These are phyloP conservation scores for Meteorus sp. DNA, from an alignment of 1,140 invertebrate species.

Conservation along the genomic window DNA sequence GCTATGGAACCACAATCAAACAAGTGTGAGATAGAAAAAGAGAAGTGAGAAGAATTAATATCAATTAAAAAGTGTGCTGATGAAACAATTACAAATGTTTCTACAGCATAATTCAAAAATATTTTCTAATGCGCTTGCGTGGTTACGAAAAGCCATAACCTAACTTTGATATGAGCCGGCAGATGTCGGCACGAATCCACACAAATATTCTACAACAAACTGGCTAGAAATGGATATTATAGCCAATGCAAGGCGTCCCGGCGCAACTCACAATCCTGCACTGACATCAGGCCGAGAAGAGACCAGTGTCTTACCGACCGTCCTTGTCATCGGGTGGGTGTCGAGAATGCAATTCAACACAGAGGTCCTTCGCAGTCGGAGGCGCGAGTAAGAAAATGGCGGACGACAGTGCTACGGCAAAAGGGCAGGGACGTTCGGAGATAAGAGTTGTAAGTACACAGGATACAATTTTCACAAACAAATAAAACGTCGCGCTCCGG, in stretches of 20 bases:
- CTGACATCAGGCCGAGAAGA: background rate
- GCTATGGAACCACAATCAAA: too few relatives aligned
- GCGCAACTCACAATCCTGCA: background rate
- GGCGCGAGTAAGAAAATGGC: conserved; percentile 56
- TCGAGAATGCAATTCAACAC: conserved; percentile 17
- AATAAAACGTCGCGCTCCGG: background rate
- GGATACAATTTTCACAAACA: conserved; percentile 32
- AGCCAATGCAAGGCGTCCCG: too few relatives aligned
- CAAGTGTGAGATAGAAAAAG: too few relatives aligned
- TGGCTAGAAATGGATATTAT: too few relatives aligned
- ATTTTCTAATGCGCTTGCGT: too few relatives aligned
- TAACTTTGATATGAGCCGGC: background rate
- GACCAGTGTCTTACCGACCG: conserved; percentile 23
- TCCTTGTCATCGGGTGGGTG: conserved; percentile 10
- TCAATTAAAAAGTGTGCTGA: too few relatives aligned
- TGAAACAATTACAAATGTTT: too few relatives aligned
- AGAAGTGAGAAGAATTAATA: too few relatives aligned
- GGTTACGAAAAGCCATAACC: too few relatives aligned
- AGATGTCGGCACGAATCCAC: background rate
- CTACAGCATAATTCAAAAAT: too few relatives aligned
- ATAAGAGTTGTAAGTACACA: conserved; percentile 38
- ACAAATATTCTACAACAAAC: too few relatives aligned
- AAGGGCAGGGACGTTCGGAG: conserved; percentile 56
- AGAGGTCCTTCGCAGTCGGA: conserved; percentile 24
- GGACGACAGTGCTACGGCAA: conserved; percentile 54